phyloP scores from a whole-genome alignment of 2,888 invertebrate species.

The Leucophenga maculata region DNA sequence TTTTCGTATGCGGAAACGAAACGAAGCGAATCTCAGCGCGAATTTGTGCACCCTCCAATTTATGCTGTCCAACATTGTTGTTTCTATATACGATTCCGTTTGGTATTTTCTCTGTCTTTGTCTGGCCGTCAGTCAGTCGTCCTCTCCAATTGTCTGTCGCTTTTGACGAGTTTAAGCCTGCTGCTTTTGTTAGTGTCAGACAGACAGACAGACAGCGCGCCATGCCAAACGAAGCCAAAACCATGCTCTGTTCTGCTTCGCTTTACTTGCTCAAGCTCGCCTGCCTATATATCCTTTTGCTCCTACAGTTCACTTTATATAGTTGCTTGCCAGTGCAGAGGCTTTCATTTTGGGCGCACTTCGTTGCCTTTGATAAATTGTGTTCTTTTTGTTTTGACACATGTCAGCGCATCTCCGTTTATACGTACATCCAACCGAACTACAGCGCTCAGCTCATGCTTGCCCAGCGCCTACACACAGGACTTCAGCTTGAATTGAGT shows the following conservation, averaged over 20 bases:
- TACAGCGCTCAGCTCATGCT: background rate
- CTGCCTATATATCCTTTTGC: background rate
- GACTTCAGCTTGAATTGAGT: too few species aligned
- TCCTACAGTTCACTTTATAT: background rate
- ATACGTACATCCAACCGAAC: too few species aligned
- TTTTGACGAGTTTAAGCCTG: conserved; percentile 23
- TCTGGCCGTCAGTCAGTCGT: background rate
- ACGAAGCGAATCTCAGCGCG: background rate
- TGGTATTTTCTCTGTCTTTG: background rate
- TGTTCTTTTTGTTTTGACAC: conserved; percentile 60
- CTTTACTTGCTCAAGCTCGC: conserved; percentile 2
- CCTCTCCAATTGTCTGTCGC: too few species aligned
- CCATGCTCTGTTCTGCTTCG: background rate
- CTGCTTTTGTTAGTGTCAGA: conserved; percentile 16
- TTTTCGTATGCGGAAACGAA: conserved; percentile 24
- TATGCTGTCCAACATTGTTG: conserved; percentile 10
- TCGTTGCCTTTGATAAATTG: conserved; percentile 58
- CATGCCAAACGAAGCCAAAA: background rate
- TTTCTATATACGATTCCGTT: background rate
- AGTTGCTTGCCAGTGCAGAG: background rate
- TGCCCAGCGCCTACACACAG: too few species aligned
- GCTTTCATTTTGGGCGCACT: conserved; percentile 27
- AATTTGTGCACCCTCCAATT: conserved; percentile 1
- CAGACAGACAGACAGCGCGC: conserved; percentile 4
- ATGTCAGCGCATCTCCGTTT: conserved; percentile 51